phyloP scores from a whole-genome alignment of 2,797 vertebrate genomes.

The Rallus crepitans region DNA sequence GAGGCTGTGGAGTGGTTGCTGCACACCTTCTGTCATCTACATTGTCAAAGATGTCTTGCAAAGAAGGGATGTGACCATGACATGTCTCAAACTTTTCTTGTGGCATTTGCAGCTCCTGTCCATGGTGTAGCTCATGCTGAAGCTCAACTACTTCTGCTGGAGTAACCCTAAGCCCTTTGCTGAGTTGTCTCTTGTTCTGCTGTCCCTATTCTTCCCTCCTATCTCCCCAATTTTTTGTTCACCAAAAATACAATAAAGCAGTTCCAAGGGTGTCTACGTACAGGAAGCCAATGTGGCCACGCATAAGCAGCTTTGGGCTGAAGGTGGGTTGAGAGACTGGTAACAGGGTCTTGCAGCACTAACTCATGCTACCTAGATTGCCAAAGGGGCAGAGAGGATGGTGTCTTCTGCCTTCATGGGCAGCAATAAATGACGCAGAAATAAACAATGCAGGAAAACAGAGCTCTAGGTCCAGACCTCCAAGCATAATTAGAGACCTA shows the following conservation, averaged over 20 bases:
- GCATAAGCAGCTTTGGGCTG: not conserved
- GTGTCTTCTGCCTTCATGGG: not conserved
- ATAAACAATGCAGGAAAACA: slow-evolving; percentile 34
- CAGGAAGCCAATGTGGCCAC: rapidly evolving
- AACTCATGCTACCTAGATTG: not conserved
- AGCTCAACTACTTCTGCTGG: not conserved
- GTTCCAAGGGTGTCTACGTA: not conserved
- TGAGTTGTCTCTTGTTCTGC: not conserved
- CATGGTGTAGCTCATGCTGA: not conserved
- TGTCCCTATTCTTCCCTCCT: not conserved
- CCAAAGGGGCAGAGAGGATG: not conserved
- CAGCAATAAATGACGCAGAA: slow-evolving; percentile 34
- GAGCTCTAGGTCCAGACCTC: slow-evolving; percentile 42
- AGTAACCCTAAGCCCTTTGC: not conserved
- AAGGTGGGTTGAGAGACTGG: not conserved
- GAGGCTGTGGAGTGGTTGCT: not conserved
- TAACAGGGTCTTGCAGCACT: not conserved
- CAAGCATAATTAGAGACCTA: slow-evolving; percentile 25
- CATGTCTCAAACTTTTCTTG: not conserved
- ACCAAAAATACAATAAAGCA: not conserved
- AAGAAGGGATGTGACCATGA: not conserved
- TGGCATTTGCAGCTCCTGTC: not conserved
- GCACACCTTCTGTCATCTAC: not conserved
- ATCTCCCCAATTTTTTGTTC: no score
- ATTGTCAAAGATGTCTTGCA: not conserved